Evolutionary conservation across 2,888 invertebrate genomes (phyloP).

Genomic region (Selenia dentaria): DNA sequence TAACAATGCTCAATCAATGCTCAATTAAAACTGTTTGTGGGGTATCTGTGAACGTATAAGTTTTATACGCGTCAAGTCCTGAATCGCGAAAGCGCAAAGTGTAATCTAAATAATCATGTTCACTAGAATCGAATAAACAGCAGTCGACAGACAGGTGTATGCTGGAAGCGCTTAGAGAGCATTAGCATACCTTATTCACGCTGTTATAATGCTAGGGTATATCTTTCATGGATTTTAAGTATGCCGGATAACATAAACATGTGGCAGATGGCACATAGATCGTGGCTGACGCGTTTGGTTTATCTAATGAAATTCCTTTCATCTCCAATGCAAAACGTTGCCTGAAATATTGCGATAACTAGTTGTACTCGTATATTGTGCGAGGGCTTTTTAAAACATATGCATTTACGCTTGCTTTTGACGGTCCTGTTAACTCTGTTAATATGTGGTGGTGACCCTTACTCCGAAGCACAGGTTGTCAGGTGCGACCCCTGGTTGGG

Average conservation of each 20-base stretch:
- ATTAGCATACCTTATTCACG: conserved; percentile 31
- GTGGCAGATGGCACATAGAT: conserved; percentile 45
- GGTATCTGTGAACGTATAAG: too few relatives aligned
- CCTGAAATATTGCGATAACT: conserved; percentile 10
- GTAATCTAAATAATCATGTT: conserved; percentile 3
- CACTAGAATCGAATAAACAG: conserved; percentile 31
- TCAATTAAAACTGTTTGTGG: too few relatives aligned
- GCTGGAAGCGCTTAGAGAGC: conserved; percentile 38
- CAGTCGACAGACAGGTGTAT: conserved; percentile 21
- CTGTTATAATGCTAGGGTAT: conserved; percentile 22
- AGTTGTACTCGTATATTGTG: neutral
- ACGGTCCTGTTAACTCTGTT: too few relatives aligned
- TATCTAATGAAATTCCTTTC: conserved; percentile 32
- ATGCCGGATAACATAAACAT: conserved; percentile 43
- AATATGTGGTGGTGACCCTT: too few relatives aligned
- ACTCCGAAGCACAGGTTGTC: too few relatives aligned
- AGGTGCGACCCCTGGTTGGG: too few relatives aligned
- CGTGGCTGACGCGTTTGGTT: conserved; percentile 32
- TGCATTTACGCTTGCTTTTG: neutral
- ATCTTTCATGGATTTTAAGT: conserved; percentile 42
- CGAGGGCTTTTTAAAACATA: neutral
- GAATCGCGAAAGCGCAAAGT: neutral
- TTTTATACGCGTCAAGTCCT: too few relatives aligned
- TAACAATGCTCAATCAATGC: too few relatives aligned
- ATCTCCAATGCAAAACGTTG: conserved; percentile 27